Percentiles rank a stretch among this genome's conserved stretches.
These are phyloP conservation scores for Ibycter americanus DNA, from an alignment of 2,797 vertebrate genomes.

Conservation along the genomic window DNA sequence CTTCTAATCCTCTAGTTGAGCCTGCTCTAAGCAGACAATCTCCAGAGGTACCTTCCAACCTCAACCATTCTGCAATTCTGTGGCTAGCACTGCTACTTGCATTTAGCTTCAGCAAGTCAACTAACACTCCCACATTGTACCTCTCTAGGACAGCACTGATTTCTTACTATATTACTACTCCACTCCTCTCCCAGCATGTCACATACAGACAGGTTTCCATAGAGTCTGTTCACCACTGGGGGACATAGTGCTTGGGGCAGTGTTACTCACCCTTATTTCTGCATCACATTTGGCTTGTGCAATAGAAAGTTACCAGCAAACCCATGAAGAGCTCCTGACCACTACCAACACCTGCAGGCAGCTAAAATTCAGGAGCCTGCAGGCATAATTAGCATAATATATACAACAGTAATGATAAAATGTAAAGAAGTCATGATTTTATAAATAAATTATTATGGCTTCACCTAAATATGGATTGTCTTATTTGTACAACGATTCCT, in stretches of 20 bases:
- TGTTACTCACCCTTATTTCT: neutral
- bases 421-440: neutral
- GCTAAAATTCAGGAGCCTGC: neutral
- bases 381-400: neutral
- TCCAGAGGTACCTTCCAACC: neutral
- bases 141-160: neutral
- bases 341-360: neutral
- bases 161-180: neutral
- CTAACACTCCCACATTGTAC: neutral
- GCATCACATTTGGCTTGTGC: neutral
- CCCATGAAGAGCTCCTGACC: neutral
- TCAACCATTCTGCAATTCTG: neutral
- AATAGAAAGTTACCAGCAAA: neutral
- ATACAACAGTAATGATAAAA: neutral
- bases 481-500: neutral
- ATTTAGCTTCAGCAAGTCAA: neutral
- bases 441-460: neutral
- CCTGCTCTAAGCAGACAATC: neutral
- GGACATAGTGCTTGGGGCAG: neutral
- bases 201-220: neutral
- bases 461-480: neutral
- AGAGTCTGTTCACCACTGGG: neutral
- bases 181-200: neutral
- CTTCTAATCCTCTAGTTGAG: neutral
- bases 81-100: neutral